phyloP scores from a whole-genome alignment of 2,113 vertebrate genomes.

The Axis porcinus region DNA sequence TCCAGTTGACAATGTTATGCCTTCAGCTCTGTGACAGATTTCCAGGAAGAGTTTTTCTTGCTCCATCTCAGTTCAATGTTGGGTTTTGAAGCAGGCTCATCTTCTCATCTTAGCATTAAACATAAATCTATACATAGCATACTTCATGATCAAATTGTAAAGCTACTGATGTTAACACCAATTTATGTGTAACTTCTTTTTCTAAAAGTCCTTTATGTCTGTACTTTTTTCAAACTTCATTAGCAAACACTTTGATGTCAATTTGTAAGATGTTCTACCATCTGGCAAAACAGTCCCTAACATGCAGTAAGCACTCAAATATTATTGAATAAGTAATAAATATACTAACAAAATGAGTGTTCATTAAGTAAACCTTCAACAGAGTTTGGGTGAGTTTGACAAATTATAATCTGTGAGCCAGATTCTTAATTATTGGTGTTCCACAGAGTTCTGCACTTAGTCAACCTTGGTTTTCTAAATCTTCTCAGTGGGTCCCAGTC shows the following conservation, averaged over 20 bases:
- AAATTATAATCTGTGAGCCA: neutral
- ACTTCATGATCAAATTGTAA: neutral
- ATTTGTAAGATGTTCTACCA: neutral
- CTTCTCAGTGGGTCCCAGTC: neutral
- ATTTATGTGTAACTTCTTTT: neutral
- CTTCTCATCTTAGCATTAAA: neutral
- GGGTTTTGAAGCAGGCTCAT: neutral
- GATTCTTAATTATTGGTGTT: neutral
- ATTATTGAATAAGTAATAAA: neutral
- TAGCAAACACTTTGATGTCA: neutral
- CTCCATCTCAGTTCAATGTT: neutral
- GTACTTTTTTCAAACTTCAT: neutral
- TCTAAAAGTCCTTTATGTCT: neutral
- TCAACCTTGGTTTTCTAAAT: neutral
- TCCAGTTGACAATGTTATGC: neutral
- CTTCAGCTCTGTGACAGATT: neutral
- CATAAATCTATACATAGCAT: neutral
- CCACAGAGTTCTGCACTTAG: neutral
- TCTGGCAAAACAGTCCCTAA: neutral
- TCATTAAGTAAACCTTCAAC: neutral
- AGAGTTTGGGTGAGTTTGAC: neutral
- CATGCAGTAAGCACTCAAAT: neutral
- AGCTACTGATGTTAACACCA: neutral
- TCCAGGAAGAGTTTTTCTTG: neutral
- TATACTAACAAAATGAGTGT: neutral